These are phyloP conservation scores for Capitulum mitella DNA, from an alignment of 2,888 invertebrate species.

Conservation along the genomic window DNA sequence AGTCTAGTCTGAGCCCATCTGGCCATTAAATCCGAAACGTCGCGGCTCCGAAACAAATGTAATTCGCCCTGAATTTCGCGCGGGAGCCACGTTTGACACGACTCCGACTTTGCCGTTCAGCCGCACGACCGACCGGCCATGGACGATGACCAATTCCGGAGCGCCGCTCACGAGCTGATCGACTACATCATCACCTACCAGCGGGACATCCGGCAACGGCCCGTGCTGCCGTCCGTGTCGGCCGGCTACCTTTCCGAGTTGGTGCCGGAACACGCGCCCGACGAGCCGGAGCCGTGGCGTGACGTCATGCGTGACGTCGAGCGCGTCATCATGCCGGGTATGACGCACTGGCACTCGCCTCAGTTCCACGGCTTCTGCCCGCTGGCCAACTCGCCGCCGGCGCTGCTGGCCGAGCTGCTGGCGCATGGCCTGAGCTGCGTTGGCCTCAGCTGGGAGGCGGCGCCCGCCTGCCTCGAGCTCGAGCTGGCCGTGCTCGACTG, in stretches of 20 bases:
- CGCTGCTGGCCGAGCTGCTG: slow-evolving; percentile 76
- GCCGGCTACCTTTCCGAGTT: slow-evolving; percentile 80
- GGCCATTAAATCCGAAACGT: too few species aligned
- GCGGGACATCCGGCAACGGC: slow-evolving; percentile 67
- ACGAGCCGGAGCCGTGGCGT: slow-evolving; percentile 73
- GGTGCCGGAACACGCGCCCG: slow-evolving; percentile 76
- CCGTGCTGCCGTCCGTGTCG: slow-evolving; percentile 75
- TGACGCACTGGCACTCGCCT: slow-evolving; percentile 91
- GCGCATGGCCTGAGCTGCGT: slow-evolving; percentile 71
- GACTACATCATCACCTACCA: slow-evolving; percentile 85
- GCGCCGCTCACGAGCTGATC: slow-evolving; percentile 67
- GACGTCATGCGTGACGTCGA: slow-evolving; percentile 82
- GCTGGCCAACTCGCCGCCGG: slow-evolving; percentile 73
- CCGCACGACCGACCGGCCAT: too few species aligned
- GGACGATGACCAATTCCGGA: not conserved
- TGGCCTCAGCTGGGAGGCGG: slow-evolving; percentile 79
- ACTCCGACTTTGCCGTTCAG: too few species aligned
- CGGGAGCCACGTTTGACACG: too few species aligned
- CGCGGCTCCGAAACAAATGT: too few species aligned
- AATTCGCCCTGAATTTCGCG: too few species aligned
- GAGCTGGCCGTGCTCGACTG: slow-evolving; percentile 93
- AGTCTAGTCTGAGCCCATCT: too few species aligned
- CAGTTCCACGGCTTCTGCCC: slow-evolving; percentile 89
- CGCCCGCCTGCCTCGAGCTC: slow-evolving; percentile 85
- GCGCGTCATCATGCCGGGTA: slow-evolving; percentile 82